Conservation (phyloP, 2,888 invertebrate genomes). For the Cheilosia vulpina region DNA sequence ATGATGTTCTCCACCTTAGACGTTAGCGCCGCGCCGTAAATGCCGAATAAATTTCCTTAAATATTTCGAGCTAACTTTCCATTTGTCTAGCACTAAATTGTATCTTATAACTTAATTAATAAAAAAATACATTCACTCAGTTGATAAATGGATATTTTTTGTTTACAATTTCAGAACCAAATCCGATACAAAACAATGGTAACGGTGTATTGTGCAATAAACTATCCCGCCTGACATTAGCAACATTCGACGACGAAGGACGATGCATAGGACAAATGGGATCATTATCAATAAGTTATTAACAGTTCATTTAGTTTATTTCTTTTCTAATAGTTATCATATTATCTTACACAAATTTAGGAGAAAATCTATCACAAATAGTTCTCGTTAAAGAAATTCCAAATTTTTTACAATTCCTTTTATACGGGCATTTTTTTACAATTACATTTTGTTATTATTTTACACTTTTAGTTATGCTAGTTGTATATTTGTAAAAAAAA, state of each 20-base stretch:
- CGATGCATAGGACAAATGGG: slow-evolving; percentile 94
- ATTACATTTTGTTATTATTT: slow-evolving; percentile 27
- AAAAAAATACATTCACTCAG: background rate
- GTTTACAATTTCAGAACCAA: slow-evolving; percentile 81
- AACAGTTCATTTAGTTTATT: slow-evolving; percentile 78
- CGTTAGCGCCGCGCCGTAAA: too few species aligned
- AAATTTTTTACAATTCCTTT: slow-evolving; percentile 36
- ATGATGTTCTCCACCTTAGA: too few species aligned
- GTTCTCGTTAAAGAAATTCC: slow-evolving; percentile 32
- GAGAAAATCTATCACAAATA: slow-evolving; percentile 54
- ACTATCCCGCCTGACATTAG: slow-evolving; percentile 92
- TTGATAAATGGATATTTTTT: background rate
- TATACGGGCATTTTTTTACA: slow-evolving; percentile 44
- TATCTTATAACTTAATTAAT: too few species aligned
- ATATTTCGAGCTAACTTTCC: too few species aligned
- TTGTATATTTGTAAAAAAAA: slow-evolving; percentile 45
- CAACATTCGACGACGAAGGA: slow-evolving; percentile 95
- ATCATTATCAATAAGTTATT: slow-evolving; percentile 90
- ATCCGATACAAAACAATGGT: slow-evolving; percentile 83
- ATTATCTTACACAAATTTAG: slow-evolving; percentile 44
- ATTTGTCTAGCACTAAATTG: too few species aligned
- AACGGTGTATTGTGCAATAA: slow-evolving; percentile 90
- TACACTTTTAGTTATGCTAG: slow-evolving; percentile 31
- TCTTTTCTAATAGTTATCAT: slow-evolving; percentile 53
- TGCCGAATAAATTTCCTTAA: too few species aligned